Conservation (phyloP, 2,113 vertebrate species). For the Callorhinus ursinus region DNA sequence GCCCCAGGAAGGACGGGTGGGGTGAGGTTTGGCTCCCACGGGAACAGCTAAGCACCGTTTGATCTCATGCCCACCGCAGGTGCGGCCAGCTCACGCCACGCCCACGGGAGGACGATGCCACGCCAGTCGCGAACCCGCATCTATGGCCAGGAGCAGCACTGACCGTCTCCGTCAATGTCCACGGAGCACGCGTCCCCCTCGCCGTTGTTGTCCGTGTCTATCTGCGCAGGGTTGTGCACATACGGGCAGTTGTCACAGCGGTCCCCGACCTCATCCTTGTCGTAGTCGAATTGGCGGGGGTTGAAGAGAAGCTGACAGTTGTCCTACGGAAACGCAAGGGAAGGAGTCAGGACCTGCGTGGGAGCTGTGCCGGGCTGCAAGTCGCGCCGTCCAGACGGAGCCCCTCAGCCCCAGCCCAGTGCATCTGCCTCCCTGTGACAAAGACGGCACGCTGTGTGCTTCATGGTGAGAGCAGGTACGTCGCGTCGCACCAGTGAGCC, state of each 20-base stretch:
- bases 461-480: rapidly evolving
- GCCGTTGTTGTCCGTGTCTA: constrained; percentile 95
- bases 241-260: constrained; percentile 98
- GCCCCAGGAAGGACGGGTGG: background rate
- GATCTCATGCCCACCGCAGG: rapidly evolving
- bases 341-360: background rate
- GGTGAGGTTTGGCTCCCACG: rapidly evolving
- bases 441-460: rapidly evolving
- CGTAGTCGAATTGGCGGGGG: constrained; percentile 96
- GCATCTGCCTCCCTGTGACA: too few species aligned
- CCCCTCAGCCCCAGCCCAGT: rapidly evolving
- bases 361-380: background rate
- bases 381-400: background rate
- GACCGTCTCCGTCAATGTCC: constrained; percentile 98
- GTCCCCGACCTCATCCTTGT: constrained; percentile 98
- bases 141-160: background rate
- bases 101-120: rapidly evolving
- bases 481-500: rapidly evolving
- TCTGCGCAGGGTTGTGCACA: constrained; percentile 97
- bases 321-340: constrained; percentile 86
- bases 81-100: background rate
- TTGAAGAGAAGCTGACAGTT: constrained; percentile 97
- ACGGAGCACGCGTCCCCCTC: constrained; percentile 96
- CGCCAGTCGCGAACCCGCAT: rapidly evolving
- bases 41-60: rapidly evolving